Percentiles rank a stretch among this genome's conserved stretches.
Conservation (phyloP, 1,140 invertebrate species). For the Wasmannia auropunctata region DNA sequence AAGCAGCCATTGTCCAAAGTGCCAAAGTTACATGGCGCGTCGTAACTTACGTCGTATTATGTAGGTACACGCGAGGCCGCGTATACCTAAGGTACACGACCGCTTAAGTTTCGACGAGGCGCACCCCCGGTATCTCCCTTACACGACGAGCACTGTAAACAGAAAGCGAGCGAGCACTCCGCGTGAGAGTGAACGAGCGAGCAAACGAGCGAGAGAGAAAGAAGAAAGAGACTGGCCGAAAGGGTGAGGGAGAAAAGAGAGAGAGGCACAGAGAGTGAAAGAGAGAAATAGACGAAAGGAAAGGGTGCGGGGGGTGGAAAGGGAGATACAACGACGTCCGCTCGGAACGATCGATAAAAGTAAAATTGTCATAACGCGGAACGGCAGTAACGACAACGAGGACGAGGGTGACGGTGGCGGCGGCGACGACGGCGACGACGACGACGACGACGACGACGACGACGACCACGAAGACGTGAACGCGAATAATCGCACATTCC, state of each 20-base stretch:
- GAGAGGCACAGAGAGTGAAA: constrained; percentile 1
- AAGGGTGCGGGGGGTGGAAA: constrained; percentile 53
- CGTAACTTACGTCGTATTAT: constrained; percentile 77
- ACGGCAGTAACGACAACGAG: constrained; percentile 68
- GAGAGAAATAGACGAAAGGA: constrained; percentile 42
- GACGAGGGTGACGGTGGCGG: constrained; percentile 22
- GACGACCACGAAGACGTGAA: constrained; percentile 27
- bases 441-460: constrained; percentile 51
- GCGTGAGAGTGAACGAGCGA: constrained; percentile 50
- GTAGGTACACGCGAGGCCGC: constrained; percentile 72
- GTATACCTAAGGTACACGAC: constrained; percentile 75
- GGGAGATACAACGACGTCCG: constrained; percentile 64
- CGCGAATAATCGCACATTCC: constrained; percentile 59
- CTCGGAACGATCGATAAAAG: constrained; percentile 74
- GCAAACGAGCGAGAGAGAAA: constrained; percentile 34
- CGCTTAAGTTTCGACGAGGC: constrained; percentile 76
- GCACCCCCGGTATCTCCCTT: constrained; percentile 70
- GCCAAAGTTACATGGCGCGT: constrained; percentile 77
- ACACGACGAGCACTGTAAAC: constrained; percentile 73
- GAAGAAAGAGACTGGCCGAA: constrained; percentile 5
- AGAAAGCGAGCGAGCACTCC: constrained; percentile 41
- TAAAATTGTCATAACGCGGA: constrained; percentile 75
- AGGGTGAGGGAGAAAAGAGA: constrained; percentile 5
- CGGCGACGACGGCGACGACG: background rate
- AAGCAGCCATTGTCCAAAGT: constrained; percentile 77